Conservation (phyloP, 1,140 invertebrate species). For the Drosophila pruinosa region DNA sequence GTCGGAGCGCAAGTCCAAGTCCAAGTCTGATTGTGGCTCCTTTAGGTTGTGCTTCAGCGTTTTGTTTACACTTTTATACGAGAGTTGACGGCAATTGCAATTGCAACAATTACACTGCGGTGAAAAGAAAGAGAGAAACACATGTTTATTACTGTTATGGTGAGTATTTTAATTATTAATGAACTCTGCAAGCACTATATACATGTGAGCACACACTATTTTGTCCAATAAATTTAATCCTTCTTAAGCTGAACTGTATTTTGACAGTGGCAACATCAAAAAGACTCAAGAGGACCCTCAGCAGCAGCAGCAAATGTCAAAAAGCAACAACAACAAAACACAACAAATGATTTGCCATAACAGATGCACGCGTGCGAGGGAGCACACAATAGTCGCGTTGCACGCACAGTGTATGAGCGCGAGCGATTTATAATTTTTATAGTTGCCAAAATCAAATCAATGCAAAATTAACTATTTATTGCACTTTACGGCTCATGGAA, state of each 20-base stretch:
- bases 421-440: slow-evolving; percentile 48
- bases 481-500: too few species aligned
- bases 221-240: neutral
- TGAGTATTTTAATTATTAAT: neutral
- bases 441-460: slow-evolving; percentile 48
- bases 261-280: neutral
- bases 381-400: slow-evolving; percentile 53
- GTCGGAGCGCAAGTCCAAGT: neutral
- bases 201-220: neutral
- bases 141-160: slow-evolving; percentile 12
- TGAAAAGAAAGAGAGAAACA: neutral
- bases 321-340: slow-evolving; percentile 71
- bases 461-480: slow-evolving; percentile 57
- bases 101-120: slow-evolving; percentile 40
- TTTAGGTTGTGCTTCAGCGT: slow-evolving; percentile 22
- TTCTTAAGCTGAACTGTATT: neutral
- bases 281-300: slow-evolving; percentile 23
- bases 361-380: slow-evolving; percentile 51
- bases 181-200: neutral
- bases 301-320: slow-evolving; percentile 10
- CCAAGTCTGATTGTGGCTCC: neutral
- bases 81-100: slow-evolving; percentile 31
- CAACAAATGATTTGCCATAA: slow-evolving; percentile 60
- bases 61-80: slow-evolving; percentile 38
- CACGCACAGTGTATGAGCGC: slow-evolving; percentile 31